Evolutionary conservation across 2,797 vertebrate genomes (phyloP).

Genomic region (Micropoecilia bifurca): DNA sequence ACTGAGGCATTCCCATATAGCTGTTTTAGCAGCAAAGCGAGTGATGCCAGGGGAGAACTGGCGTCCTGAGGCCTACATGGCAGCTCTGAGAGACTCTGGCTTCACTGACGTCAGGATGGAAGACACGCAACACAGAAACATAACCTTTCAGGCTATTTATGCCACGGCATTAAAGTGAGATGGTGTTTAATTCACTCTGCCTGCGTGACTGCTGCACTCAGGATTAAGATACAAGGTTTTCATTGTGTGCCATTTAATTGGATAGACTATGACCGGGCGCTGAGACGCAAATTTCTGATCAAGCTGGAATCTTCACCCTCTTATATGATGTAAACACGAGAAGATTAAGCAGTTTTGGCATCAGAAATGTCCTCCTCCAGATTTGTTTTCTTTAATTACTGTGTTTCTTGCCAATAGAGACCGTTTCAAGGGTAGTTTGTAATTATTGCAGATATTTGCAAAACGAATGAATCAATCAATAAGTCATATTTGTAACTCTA

Average conservation of each 20-base stretch:
- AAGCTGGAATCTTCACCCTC: background rate
- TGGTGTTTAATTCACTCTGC: background rate
- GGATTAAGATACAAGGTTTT: background rate
- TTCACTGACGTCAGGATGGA: constrained; percentile 76
- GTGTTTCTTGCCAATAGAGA: background rate
- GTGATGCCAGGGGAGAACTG: constrained; percentile 66
- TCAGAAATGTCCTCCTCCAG: background rate
- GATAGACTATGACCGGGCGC: background rate
- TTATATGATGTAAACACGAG: background rate
- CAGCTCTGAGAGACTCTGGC: constrained; percentile 71
- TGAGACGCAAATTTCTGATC: background rate
- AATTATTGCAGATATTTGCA: background rate
- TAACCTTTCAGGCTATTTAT: constrained; percentile 75
- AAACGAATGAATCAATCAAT: background rate
- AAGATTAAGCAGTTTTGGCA: background rate
- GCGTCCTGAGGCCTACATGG: constrained; percentile 75
- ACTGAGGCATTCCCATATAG: constrained; percentile 48
- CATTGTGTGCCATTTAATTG: constrained; percentile 5
- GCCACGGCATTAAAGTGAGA: constrained; percentile 72
- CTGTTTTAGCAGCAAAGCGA: constrained; percentile 39
- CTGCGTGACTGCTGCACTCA: background rate
- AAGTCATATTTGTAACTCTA: background rate
- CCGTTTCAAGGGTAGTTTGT: background rate
- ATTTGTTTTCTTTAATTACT: background rate
- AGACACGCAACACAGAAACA: constrained; percentile 40